phyloP scores from a whole-genome alignment of 2,797 vertebrate genomes.

The Coregonus suidteri region DNA sequence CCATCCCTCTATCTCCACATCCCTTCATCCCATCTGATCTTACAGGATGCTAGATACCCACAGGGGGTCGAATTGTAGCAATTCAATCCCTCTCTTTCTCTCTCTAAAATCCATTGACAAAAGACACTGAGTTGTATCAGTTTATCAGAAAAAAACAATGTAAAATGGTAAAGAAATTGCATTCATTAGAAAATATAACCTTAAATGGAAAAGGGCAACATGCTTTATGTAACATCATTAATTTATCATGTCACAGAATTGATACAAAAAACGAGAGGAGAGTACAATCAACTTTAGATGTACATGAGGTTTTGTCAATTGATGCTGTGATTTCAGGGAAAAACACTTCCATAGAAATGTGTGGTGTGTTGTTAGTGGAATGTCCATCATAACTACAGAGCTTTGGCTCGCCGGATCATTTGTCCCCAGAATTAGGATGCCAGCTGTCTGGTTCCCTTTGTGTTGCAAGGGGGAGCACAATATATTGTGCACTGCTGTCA shows the following conservation, averaged over 20 bases:
- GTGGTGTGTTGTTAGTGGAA: conserved; percentile 5
- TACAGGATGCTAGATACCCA: conserved; percentile 64
- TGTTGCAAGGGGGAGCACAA: conserved; percentile 36
- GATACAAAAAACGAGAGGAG: conserved; percentile 5
- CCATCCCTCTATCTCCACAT: conserved; percentile 43
- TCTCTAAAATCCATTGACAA: conserved; percentile 50
- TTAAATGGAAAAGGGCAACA: conserved; percentile 49
- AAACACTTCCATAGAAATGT: not conserved
- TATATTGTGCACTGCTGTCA: conserved; percentile 54
- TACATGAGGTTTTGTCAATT: not conserved
- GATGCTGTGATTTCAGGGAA: not conserved
- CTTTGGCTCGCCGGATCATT: conserved; percentile 57
- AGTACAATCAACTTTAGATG: not conserved
- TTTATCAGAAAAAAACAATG: conserved; percentile 34
- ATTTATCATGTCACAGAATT: not conserved
- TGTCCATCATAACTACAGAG: conserved; percentile 41
- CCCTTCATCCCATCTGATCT: conserved; percentile 52
- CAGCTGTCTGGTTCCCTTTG: conserved; percentile 68
- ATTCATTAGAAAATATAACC: not conserved
- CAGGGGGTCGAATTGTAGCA: conserved; percentile 66
- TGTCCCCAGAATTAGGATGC: conserved; percentile 66
- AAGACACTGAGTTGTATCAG: not conserved
- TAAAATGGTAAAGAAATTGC: too few species aligned
- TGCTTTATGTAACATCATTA: conserved; percentile 6
- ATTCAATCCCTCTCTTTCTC: conserved; percentile 48